Evolutionary conservation across 2,797 vertebrate genomes (phyloP).

Genomic region (Aselliscus stoliczkanus): DNA sequence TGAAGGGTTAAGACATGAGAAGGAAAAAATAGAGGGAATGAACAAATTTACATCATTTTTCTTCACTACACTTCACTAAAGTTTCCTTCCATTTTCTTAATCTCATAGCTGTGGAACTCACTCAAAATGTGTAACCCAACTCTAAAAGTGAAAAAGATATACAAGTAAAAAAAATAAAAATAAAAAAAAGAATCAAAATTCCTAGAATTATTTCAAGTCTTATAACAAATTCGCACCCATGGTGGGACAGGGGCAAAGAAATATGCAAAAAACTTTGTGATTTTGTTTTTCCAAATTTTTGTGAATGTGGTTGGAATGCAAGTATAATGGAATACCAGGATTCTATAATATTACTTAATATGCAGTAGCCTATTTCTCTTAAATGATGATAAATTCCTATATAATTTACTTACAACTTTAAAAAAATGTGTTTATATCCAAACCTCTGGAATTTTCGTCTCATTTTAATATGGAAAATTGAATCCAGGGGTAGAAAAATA

Average conservation of each 20-base stretch:
- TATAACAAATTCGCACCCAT: not conserved
- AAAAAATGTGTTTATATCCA: not conserved
- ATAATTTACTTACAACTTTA: not conserved
- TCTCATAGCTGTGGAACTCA: not conserved
- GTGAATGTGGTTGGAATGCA: not conserved
- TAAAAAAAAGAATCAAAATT: not conserved
- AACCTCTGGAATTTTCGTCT: not conserved
- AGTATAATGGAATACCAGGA: not conserved
- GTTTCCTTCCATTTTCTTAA: slow-evolving; percentile 19
- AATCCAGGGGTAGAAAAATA: slow-evolving; percentile 15
- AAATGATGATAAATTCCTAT: slow-evolving; percentile 6
- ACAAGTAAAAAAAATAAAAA: not conserved
- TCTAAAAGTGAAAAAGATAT: slow-evolving; percentile 23
- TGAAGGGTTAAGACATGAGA: not conserved
- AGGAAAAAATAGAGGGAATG: not conserved
- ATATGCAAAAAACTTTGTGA: not conserved
- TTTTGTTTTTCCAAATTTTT: not conserved
- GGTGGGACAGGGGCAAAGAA: not conserved
- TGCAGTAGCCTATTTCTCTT: not conserved
- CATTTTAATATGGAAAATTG: slow-evolving; percentile 1
- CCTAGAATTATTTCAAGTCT: not conserved
- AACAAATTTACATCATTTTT: not conserved
- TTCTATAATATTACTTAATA: not conserved
- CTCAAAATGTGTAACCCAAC: not conserved
- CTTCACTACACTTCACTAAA: not conserved